Evolutionary conservation across 2,797 vertebrate genomes (phyloP), one percentile per base, ranked within the genome.

Genomic region (Sarcoramphus papa): DNA sequence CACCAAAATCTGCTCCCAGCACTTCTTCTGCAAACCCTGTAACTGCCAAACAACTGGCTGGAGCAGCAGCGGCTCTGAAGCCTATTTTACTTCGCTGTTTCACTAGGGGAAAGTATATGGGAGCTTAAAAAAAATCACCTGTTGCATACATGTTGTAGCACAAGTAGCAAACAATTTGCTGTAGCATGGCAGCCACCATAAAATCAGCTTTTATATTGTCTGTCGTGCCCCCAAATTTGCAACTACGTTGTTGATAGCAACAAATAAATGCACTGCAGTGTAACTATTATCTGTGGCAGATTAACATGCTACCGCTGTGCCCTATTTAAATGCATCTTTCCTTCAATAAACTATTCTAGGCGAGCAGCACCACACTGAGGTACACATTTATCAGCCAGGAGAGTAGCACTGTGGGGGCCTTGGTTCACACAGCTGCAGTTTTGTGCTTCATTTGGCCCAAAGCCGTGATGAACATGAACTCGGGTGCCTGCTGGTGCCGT

Each of bases 231-330:
- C 76, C 64, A 91, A 69, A 94, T 95, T 97, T 95, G 95, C 94
- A 95, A 86, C 83, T 70, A 90, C 7, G 0, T 84, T 81, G 86
- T 90, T 87, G 94, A 92, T 90, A 85, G 92, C 84, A 83, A 96
- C 92, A 97, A 96, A 96, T 96, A 96, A 97, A 96, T 48, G 82
- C 94, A 69, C 94, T 93, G 97, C 94, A 90, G 97, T 76, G 91
- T 96, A 97, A 95, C 96, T 88, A 91, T 97, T 96, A 96, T 96
- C 92, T 93, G 93, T 95, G 90, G 96, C 96, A 95, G 92, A 96
- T 97, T 96, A 96, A 95, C 94, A 91, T 94, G 93, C 92, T 94
- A 95, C 95, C 68, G 89, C 88, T 90, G 95, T 89, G 95, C 87
- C 92, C 96, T 90, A 88, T 95, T 97, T 94, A 94, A 96, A 92